Base-by-base conservation (phyloP, 2,113 vertebrate genomes). In the Plotosus lineatus region DNA sequence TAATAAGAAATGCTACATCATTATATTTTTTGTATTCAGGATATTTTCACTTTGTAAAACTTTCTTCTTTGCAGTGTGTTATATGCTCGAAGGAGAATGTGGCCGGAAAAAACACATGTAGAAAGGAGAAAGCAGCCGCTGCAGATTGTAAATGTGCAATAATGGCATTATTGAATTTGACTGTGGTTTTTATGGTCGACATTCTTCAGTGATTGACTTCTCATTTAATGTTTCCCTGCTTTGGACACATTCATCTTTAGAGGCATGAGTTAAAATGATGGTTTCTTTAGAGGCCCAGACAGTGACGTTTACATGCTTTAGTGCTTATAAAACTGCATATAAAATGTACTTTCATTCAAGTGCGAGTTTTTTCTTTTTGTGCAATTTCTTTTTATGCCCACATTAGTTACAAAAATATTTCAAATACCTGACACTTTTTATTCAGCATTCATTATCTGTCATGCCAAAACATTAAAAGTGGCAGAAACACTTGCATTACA, bases 81-180 rank as follows among this genome's bases (percentile, higher is more conserved):
- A 1, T 28, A 8, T 40, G 23, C 51, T 88, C 88, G 84, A 82
- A 79, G 87, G 78, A 36, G 55, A n/a, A 55, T 77, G 63, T 33
- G 21, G 46, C 28, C 78, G 3, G 1, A 3, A 21, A 75, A 76
- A 42, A 50, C 73, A 86, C 85, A 85, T 86, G 87, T 8, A 73
- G 31, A 46, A 73, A 51, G 85, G 85, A 83, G 85, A 87, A 88
- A 88, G 88, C 89, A 78, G 86, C 83, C 85, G 78, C 77, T 83
- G 85, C 86, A 81, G 76, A 87, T 78, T 79, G 84, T 87, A 88
- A 89, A 88, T 87, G 84, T 72, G 83, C 85, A 91, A 88, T 89
- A 91, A 88, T 85, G 86, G 88, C 89, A 89, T 93, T 90, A 91
- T 91, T 90, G 89, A 91, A 88, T 90, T 91, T 89, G 88, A 90